Evolutionary conservation across 92 coral and sea anemone genomes (phyloP).

Genomic region (Zoanthus solanderi): DNA sequence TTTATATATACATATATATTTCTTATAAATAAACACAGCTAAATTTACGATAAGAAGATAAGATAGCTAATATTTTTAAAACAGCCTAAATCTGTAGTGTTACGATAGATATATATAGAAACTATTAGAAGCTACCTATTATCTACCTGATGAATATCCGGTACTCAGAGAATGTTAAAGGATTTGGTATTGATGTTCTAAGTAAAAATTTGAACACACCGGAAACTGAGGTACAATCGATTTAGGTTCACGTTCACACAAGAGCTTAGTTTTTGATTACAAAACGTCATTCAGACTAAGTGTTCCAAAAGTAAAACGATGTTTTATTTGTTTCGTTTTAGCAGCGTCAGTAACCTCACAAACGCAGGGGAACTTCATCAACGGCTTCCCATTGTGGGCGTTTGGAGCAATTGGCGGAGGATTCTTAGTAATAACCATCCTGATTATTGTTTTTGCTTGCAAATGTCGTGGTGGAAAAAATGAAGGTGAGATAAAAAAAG

Average conservation of each 20-base stretch:
- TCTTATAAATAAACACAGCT: too few species aligned
- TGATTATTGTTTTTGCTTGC: conserved; percentile 34
- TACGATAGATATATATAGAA: too few species aligned
- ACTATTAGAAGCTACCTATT: too few species aligned
- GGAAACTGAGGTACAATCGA: too few species aligned
- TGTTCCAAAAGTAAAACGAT: not conserved
- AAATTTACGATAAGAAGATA: too few species aligned
- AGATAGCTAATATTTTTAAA: too few species aligned
- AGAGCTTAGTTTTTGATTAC: not conserved
- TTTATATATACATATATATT: too few species aligned
- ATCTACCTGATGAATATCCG: too few species aligned
- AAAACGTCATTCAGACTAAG: not conserved
- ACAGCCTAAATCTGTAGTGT: too few species aligned
- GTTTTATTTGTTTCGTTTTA: not conserved
- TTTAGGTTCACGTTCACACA: not conserved
- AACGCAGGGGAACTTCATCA: not conserved
- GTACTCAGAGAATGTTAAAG: too few species aligned
- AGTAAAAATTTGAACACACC: too few species aligned
- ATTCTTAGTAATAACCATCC: conserved; percentile 30
- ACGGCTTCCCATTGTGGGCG: conserved; percentile 61
- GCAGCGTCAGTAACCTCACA: not conserved
- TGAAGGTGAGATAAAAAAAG: conserved; percentile 17
- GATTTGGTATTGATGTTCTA: too few species aligned
- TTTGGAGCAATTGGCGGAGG: conserved; percentile 64
- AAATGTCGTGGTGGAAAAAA: conserved; percentile 33